phyloP scores from a whole-genome alignment of 2,797 vertebrate genomes.

The Borostomias antarcticus region DNA sequence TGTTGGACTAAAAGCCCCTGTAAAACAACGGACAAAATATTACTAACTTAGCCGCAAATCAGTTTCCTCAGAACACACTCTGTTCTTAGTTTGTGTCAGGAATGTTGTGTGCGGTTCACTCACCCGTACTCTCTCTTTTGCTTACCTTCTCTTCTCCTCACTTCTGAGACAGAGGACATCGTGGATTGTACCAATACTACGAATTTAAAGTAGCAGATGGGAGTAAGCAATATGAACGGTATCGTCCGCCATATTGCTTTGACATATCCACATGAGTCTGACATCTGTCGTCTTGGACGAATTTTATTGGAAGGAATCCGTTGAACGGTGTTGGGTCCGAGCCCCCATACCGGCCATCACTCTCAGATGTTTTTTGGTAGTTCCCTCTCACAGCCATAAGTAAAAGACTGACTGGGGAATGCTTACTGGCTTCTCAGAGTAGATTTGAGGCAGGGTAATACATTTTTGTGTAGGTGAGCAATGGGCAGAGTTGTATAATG shows the following conservation, averaged over 20 bases:
- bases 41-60: slow-evolving; percentile 21
- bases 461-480: slow-evolving; percentile 84
- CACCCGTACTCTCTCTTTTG: neutral
- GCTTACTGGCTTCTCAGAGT: slow-evolving; percentile 78
- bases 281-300: neutral
- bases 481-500: slow-evolving; percentile 81
- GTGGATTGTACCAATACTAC: neutral
- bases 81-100: slow-evolving; percentile 5
- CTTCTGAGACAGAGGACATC: neutral
- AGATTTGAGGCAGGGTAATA: slow-evolving; percentile 82
- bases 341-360: slow-evolving; percentile 48
- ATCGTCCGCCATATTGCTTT: neutral
- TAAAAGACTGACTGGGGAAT: slow-evolving; percentile 83
- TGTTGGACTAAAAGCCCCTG: slow-evolving; percentile 42
- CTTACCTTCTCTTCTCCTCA: neutral
- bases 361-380: slow-evolving; percentile 46
- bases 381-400: slow-evolving; percentile 72
- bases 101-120: slow-evolving; percentile 37
- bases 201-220: neutral
- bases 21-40: slow-evolving; percentile 39
- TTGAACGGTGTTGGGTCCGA: slow-evolving; percentile 10
- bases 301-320: neutral
- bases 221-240: neutral
- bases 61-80: slow-evolving; percentile 2
- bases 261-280: neutral